phyloP scores from a whole-genome alignment of 1,140 invertebrate species.

The Lineus longissimus region DNA sequence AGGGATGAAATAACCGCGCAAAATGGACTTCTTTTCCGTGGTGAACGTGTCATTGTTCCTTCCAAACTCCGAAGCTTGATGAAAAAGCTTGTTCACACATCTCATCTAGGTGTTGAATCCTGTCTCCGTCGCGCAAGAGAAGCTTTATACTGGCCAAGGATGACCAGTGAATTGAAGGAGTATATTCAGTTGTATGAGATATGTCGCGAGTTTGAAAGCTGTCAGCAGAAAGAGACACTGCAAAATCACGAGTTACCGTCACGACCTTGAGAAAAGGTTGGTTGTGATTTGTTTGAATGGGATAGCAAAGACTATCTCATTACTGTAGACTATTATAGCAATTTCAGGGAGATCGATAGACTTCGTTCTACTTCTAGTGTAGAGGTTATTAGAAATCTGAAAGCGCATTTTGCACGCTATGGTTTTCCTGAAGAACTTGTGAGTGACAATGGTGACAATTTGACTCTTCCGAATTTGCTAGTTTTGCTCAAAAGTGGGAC shows the following conservation, averaged over 20 bases:
- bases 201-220: conserved; percentile 16
- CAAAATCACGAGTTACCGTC: conserved; percentile 11
- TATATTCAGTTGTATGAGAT: conserved; percentile 1
- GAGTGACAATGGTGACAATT: conserved; percentile 19
- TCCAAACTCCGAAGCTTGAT: conserved; percentile 11
- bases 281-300: conserved; percentile 22
- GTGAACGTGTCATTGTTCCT: conserved; percentile 16
- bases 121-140: conserved; percentile 11
- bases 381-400: conserved; percentile 6
- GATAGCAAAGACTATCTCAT: conserved; percentile 22
- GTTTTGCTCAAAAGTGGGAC: conserved; percentile 10
- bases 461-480: conserved; percentile 11
- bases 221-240: conserved; percentile 17
- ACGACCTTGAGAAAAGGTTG: conserved; percentile 14
- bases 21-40: conserved; percentile 18
- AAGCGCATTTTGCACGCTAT: conserved; percentile 12
- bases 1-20: conserved; percentile 6
- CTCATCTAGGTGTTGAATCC: conserved; percentile 16
- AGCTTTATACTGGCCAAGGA: conserved; percentile 15
- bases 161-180: conserved; percentile 11
- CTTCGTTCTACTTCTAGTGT: conserved; percentile 4
- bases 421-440: conserved; percentile 11
- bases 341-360: conserved; percentile 20
- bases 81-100: conserved; percentile 10
- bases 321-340: conserved; percentile 22